These are phyloP conservation scores for Cirrhinus molitorella DNA, from an alignment of 2,797 vertebrate species.

Conservation along the genomic window DNA sequence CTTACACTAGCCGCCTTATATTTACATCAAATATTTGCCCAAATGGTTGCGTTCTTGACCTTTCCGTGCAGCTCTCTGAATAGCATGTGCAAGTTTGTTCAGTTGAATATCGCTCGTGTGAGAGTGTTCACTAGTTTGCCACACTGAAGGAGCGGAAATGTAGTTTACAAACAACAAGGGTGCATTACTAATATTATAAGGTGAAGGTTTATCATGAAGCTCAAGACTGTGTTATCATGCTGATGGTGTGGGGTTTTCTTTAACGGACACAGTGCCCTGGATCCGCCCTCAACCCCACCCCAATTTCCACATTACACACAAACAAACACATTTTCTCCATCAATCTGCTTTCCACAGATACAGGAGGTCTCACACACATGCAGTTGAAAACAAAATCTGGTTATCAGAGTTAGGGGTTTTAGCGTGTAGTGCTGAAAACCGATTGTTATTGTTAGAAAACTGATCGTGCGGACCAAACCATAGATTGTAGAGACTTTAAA, in stretches of 20 bases:
- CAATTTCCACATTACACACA: constrained; percentile 2
- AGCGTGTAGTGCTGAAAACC: no score
- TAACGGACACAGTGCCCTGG: background rate
- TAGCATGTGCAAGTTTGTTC: constrained; percentile 23
- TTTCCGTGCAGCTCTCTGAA: constrained; percentile 51
- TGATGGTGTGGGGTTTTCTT: constrained; percentile 10
- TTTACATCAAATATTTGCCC: constrained; percentile 50
- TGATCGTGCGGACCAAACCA: no score
- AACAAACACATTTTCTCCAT: constrained; percentile 13
- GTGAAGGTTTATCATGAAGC: constrained; percentile 33
- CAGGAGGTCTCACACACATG: background rate
- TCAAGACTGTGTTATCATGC: constrained; percentile 47
- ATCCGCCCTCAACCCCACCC: background rate
- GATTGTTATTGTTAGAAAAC: no score
- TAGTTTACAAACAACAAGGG: background rate
- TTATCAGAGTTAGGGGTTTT: background rate
- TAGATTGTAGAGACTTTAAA: no score
- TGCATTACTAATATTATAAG: background rate
- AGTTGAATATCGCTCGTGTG: constrained; percentile 18
- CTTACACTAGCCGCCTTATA: constrained; percentile 10
- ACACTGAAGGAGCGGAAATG: constrained; percentile 6
- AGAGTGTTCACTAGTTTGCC: constrained; percentile 23
- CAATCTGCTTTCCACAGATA: background rate
- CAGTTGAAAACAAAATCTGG: background rate
- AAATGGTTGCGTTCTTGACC: constrained; percentile 13